Conservation (phyloP, 2,888 invertebrate species). For the Melieria picta region DNA sequence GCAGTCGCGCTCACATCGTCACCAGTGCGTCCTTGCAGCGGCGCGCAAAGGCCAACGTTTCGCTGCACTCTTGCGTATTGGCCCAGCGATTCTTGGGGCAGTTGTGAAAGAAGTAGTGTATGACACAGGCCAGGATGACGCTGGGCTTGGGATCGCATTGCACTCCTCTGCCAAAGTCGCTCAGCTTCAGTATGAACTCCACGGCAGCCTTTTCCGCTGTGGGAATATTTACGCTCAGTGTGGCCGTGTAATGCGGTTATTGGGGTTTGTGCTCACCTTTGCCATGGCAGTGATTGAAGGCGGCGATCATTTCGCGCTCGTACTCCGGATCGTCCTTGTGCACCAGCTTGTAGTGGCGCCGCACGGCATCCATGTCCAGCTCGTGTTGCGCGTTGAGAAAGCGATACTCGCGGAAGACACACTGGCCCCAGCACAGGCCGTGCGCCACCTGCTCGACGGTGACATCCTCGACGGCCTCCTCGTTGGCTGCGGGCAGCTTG, state of each 20-base stretch:
- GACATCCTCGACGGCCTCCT: conserved; percentile 52
- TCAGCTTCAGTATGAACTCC: conserved; percentile 47
- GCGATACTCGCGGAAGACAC: conserved; percentile 46
- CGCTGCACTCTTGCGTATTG: conserved; percentile 49
- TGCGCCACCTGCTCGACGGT: conserved; percentile 50
- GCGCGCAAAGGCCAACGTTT: conserved; percentile 46
- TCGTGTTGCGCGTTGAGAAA: conserved; percentile 43
- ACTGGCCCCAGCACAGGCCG: conserved; percentile 52
- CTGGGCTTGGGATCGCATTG: conserved; percentile 51
- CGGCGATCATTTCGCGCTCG: conserved; percentile 51
- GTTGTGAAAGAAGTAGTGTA: conserved; percentile 54
- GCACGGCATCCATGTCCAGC: conserved; percentile 51
- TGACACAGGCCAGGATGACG: conserved; percentile 51
- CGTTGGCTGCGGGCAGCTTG: conserved; percentile 43
- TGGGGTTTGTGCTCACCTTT: conserved; percentile 41
- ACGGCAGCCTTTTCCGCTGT: conserved; percentile 49
- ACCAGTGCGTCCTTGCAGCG: conserved; percentile 47
- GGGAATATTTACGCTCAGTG: too few species aligned
- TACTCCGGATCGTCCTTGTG: conserved; percentile 50
- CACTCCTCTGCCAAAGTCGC: conserved; percentile 37
- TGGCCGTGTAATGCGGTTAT: too few species aligned
- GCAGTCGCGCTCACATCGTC: conserved; percentile 30
- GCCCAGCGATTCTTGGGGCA: conserved; percentile 56
- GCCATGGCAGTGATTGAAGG: conserved; percentile 55
- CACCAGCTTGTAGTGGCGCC: conserved; percentile 35